A percentile compares a stretch with the other conserved stretches of the same genome.
These are phyloP conservation scores for Callaeas wilsoni DNA, from an alignment of 2,113 vertebrate species.

Conservation along the genomic window DNA sequence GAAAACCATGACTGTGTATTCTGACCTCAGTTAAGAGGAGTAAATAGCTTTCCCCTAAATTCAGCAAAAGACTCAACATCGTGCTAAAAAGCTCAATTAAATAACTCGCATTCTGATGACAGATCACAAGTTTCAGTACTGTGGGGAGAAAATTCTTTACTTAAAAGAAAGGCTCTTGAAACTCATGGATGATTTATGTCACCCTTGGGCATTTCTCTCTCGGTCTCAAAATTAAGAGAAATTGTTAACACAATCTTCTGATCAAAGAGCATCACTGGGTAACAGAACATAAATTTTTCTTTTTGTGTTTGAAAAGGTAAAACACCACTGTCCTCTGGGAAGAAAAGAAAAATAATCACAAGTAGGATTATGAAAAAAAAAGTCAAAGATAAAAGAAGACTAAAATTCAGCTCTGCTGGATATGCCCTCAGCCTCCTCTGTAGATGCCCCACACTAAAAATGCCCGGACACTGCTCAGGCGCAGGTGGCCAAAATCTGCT, in stretches of 20 bases:
- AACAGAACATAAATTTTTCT: background rate
- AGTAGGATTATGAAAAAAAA: background rate
- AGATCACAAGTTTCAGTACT: background rate
- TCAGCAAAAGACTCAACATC: background rate
- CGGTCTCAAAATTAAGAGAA: background rate
- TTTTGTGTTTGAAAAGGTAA: conserved; percentile 7
- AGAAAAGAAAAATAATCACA: background rate
- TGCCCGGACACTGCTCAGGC: background rate
- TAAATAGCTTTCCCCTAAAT: background rate
- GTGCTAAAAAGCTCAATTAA: background rate
- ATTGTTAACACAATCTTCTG: conserved; percentile 38
- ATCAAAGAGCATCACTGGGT: background rate
- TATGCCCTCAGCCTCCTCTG: background rate
- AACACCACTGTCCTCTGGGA: background rate
- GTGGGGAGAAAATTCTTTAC: background rate
- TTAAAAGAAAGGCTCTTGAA: conserved; percentile 4
- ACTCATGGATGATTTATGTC: background rate
- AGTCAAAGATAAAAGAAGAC: background rate
- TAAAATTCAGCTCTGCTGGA: background rate
- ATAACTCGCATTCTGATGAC: background rate
- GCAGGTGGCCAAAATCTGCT: background rate
- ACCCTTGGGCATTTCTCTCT: background rate
- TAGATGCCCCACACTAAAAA: background rate
- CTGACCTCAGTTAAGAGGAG: background rate
- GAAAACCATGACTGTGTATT: background rate